phyloP scores from a whole-genome alignment of 2,797 vertebrate genomes.

The Anisognathus igniventris region DNA sequence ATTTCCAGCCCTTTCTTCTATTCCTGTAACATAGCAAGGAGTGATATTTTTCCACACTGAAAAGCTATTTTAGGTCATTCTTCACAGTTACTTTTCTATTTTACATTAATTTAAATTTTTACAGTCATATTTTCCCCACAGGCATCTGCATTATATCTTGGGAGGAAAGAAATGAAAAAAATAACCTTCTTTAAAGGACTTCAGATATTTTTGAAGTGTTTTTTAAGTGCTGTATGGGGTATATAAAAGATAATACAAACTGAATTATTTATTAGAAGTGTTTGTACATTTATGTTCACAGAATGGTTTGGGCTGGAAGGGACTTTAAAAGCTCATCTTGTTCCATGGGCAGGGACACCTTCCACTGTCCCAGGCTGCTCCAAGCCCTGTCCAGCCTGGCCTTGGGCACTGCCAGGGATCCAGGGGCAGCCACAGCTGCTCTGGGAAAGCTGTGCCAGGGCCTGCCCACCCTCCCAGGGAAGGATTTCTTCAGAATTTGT shows the following conservation, averaged over 20 bases:
- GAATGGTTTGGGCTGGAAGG: background rate
- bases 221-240: background rate
- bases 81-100: slow-evolving; percentile 42
- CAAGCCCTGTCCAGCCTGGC: accelerated
- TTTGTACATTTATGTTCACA: background rate
- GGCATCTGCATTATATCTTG: background rate
- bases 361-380: accelerated
- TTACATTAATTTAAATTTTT: slow-evolving; percentile 45
- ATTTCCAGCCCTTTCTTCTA: background rate
- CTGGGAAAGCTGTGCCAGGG: background rate
- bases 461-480: background rate
- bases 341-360: background rate
- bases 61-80: slow-evolving; percentile 40
- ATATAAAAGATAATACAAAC: background rate
- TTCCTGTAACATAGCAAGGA: background rate
- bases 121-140: slow-evolving; percentile 17
- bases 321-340: background rate
- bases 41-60: slow-evolving; percentile 7
- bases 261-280: background rate
- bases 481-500: background rate
- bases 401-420: background rate
- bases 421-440: background rate
- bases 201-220: background rate
- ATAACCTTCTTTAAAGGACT: background rate
- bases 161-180: background rate